Evolutionary conservation across 2,797 vertebrate genomes (phyloP), one percentile per base, ranked within the genome.

Genomic region (Melanotaenia nigrans): DNA sequence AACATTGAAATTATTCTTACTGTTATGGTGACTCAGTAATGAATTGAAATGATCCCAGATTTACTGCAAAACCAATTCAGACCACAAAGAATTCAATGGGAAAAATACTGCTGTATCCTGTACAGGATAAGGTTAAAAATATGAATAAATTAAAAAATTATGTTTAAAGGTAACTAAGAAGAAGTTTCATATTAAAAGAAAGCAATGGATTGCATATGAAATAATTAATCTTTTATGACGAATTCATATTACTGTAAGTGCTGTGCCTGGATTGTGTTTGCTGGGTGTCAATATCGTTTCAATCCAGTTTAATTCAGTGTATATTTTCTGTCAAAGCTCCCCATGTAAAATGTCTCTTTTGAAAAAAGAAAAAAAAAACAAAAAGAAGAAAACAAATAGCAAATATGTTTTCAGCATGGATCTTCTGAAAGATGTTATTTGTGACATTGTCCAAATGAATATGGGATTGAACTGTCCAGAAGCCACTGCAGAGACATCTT

Each of bases 41-140:
- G 33, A 33, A 22, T 70, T 58, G 22, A 53, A 9, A 53, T 33
- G 22, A 57, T 47, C 35, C 54, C 13, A 28, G 13, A 59, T 76
- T 76, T 55, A 40, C 49, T 36, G 56, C 45, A 69, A 72, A 63
- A 22, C n/a, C 24, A 53, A 58, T 22, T 20, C n/a, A 75, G 71
- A 71, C 6, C 32, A 20, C 20, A 66, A 40, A 71, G 16, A 64
- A n/a, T 45, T 16, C 28, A 53, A 28, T 25, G 5, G 2, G 6
- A 14, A 13, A 25, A 65, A 58, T 28, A 32, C 5, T 30, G 18
- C 14, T 5, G 14, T 58, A 24, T 12, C 61, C 7, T 62, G 58
- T 70, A 11, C 12, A 61, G 28, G 40, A 33, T 45, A 64, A 53
- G 24, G 51, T 24, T 25, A 12, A 20, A 28, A 6, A 20, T 47